Percentiles rank a stretch among this genome's conserved stretches.
Conservation (phyloP, 2,888 invertebrate genomes). For the Thera obeliscata region DNA sequence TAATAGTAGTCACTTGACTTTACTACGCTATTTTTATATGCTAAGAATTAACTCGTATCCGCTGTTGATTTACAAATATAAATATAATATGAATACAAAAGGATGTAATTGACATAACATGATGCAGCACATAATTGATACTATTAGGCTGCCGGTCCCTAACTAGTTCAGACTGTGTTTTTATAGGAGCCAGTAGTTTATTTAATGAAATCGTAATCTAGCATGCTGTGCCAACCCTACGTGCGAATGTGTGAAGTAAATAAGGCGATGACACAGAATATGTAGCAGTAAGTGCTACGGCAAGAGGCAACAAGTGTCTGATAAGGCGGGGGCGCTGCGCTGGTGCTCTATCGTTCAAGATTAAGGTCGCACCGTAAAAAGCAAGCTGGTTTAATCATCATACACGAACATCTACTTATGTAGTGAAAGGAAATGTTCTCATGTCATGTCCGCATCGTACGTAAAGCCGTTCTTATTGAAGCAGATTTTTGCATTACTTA, state of each 20-base stretch:
- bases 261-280: conserved; percentile 42
- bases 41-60: too few relatives aligned
- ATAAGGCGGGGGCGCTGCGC: conserved; percentile 70
- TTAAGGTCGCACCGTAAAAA: conserved; percentile 72
- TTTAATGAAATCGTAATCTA: neutral
- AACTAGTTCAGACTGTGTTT: too few relatives aligned
- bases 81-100: too few relatives aligned
- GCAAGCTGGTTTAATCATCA: conserved; percentile 46
- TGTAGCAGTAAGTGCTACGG: conserved; percentile 36
- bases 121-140: too few relatives aligned
- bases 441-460: conserved; percentile 8
- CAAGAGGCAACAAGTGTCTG: conserved; percentile 65
- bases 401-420: conserved; percentile 15
- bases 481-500: conserved; percentile 1
- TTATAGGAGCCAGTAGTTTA: too few relatives aligned
- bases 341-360: conserved; percentile 79
- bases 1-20: too few relatives aligned
- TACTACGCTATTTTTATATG: too few relatives aligned
- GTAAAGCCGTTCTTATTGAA: conserved; percentile 15
- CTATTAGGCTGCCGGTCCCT: too few relatives aligned
- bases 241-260: conserved; percentile 48
- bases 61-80: too few relatives aligned
- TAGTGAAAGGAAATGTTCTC: conserved; percentile 35
- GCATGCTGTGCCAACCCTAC: conserved; percentile 27
- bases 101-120: too few relatives aligned